phyloP scores from a whole-genome alignment of 2,888 invertebrate species.

The Pachycephus smyrnensis region DNA sequence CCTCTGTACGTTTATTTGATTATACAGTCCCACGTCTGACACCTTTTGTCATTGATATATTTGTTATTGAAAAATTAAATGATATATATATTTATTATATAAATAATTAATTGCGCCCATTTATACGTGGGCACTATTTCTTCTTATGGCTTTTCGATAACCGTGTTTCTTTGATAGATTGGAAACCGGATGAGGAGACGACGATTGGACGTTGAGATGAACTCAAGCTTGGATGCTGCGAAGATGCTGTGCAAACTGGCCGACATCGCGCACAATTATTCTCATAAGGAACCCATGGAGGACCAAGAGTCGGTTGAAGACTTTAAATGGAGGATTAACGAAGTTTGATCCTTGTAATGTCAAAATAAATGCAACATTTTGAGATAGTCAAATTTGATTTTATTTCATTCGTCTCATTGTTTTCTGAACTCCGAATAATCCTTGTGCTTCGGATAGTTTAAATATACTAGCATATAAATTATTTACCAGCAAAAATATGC shows the following conservation, averaged over 20 bases:
- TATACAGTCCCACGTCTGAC: neutral
- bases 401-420: neutral
- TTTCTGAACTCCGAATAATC: neutral
- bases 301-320: neutral
- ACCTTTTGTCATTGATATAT: neutral
- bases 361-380: neutral
- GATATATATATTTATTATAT: conserved; percentile 15
- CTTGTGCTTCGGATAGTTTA: neutral
- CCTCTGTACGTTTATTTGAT: neutral
- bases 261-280: neutral
- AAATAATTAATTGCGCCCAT: conserved; percentile 39
- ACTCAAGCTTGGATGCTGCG: conserved; percentile 36
- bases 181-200: conserved; percentile 51
- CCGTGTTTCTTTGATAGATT: conserved; percentile 55
- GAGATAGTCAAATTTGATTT: neutral
- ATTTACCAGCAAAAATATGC: neutral
- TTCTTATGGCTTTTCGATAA: neutral
- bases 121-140: neutral
- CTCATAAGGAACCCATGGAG: neutral
- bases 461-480: neutral
- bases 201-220: conserved; percentile 51
- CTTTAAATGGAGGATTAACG: neutral
- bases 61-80: neutral
- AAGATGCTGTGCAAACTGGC: neutral
- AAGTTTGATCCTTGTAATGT: neutral